A percentile compares a stretch with the other conserved stretches of the same genome.
These are phyloP conservation scores for Pelodytes ibericus DNA, from an alignment of 2,797 vertebrate species.

Conservation along the genomic window DNA sequence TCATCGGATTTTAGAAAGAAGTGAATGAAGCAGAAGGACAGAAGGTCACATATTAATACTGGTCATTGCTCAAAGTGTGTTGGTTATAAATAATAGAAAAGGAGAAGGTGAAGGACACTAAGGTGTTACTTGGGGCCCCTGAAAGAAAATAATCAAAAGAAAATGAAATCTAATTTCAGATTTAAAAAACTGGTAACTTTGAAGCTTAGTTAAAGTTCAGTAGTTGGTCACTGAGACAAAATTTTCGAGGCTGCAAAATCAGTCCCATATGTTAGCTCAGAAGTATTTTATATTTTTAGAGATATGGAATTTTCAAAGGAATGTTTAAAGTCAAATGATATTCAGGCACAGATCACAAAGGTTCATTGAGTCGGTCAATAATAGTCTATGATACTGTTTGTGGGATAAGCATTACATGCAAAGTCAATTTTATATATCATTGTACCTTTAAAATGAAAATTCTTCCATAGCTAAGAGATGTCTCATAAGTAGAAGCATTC, in stretches of 20 bases:
- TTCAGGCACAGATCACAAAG: not conserved
- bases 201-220: conserved; percentile 53
- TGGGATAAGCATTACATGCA: too few species aligned
- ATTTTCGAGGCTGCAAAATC: conserved; percentile 29
- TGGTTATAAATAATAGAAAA: conserved; percentile 99
- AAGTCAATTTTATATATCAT: too few species aligned
- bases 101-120: conserved; percentile 90
- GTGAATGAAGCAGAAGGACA: conserved; percentile 97
- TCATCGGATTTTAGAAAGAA: conserved; percentile 94
- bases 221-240: conserved; percentile 41
- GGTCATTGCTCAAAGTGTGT: conserved; percentile 97
- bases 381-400: too few species aligned
- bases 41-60: conserved; percentile 99
- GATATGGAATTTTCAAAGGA: not conserved
- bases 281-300: conserved; percentile 11
- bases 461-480: too few species aligned
- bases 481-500: too few species aligned
- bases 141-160: conserved; percentile 70
- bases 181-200: conserved; percentile 78
- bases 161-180: conserved; percentile 85
- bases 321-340: not conserved
- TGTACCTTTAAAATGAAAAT: too few species aligned
- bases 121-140: conserved; percentile 83
- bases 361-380: too few species aligned
- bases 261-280: conserved; percentile 12